Base-by-base conservation (phyloP, 1,140 invertebrate genomes). In the Artemia franciscana region DNA sequence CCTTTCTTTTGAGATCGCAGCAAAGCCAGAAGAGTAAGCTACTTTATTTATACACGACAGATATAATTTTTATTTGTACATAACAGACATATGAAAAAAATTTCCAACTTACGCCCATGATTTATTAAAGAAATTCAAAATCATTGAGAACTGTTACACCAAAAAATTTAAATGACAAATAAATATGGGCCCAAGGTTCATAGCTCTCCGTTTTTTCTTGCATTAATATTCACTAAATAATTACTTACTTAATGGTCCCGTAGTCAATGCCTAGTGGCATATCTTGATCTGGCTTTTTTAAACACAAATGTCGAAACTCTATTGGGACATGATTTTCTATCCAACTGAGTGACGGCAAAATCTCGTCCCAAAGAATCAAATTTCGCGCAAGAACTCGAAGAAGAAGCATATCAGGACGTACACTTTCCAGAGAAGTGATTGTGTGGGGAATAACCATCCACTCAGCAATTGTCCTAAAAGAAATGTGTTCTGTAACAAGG, bases 401-500 rank as follows among this genome's bases (percentile, higher is more conserved):
- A 68, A 96, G 77, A 0, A 98, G 76, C 68, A 96, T 84, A 75
- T 98, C 93, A 0, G 93, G 93, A 58, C 91, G 76, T 3, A 96
- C 89, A 73, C 88, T 87, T 72, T 96, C 91, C 25, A 97, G 75
- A 62, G 93, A 74, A 75, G 91, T 91, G 58, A 91, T 84, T 0
- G 91, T 95, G 65, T 84, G 81, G 2, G 93, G 91, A 5, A 87
- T 84, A 57, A 81, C 77, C 79, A 98, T 84, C 92, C 92, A 97
- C 66, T 87, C 83, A 5, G 91, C 88, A n/a, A 94, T 84, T 5
- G 90, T 85, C 67, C 80, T 79, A 67, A 60, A 39, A 58, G 62
- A 65, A 62, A 64, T 64, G 25, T n/a, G 58, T 24, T 26, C 25
- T 58, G 15, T 61, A 51, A 18, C 59, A 27, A n/a, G n/a, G n/a